Percentiles rank a stretch among this genome's conserved stretches.
Conservation (phyloP, 2,888 invertebrate species). For the Pyrrhopygopsis socrates region DNA sequence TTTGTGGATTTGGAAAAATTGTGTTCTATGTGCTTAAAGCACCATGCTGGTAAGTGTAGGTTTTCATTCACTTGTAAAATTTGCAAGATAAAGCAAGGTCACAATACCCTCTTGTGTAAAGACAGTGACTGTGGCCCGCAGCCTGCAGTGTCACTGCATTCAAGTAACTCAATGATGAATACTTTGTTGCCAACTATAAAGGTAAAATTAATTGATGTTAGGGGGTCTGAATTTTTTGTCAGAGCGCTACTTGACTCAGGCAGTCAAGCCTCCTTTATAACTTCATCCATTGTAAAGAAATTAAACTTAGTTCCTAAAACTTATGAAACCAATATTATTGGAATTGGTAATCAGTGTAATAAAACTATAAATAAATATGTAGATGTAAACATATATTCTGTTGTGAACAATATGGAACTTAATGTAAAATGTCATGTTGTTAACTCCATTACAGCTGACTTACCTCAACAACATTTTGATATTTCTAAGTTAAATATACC, state of each 20-base stretch:
- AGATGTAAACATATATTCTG: slow-evolving; percentile 26
- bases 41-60: slow-evolving; percentile 51
- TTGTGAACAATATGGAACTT: slow-evolving; percentile 8
- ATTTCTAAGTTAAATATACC: background rate
- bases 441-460: background rate
- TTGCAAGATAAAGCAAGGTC: slow-evolving; percentile 54
- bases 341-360: slow-evolving; percentile 45
- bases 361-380: slow-evolving; percentile 52
- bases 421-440: slow-evolving; percentile 36
- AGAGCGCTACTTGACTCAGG: slow-evolving; percentile 38
- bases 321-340: background rate
- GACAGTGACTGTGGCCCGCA: background rate
- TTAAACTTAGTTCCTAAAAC: slow-evolving; percentile 15
- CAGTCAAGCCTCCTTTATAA: slow-evolving; percentile 43
- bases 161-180: slow-evolving; percentile 5
- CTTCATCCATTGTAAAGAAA: slow-evolving; percentile 29
- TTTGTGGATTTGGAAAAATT: background rate
- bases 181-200: slow-evolving; percentile 34
- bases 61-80: slow-evolving; percentile 57
- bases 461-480: background rate
- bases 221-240: slow-evolving; percentile 52
- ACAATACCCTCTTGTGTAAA: slow-evolving; percentile 51
- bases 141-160: background rate
- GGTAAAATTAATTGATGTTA: slow-evolving; percentile 32
- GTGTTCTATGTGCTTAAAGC: slow-evolving; percentile 26